Percentiles rank a stretch among this genome's conserved stretches.
Conservation (phyloP, 2,113 vertebrate species). For the Alligator mississippiensis region DNA sequence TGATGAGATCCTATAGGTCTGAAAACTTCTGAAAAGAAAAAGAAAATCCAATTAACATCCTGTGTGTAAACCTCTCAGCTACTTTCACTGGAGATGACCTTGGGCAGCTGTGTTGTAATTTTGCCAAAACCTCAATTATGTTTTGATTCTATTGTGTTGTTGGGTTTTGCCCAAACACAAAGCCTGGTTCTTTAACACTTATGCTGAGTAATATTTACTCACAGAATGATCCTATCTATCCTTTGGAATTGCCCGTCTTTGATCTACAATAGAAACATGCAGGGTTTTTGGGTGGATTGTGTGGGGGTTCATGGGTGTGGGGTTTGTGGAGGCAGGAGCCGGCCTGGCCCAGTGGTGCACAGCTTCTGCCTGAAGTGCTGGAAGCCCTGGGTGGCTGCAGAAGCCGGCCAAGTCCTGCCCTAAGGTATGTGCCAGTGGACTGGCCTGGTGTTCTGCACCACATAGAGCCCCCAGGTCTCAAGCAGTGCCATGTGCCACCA, state of each 20-base stretch:
- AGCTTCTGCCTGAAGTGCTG: too few relatives aligned
- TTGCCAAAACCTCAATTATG: constrained; percentile 39
- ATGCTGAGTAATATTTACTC: not conserved
- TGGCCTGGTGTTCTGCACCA: too few relatives aligned
- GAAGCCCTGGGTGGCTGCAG: too few relatives aligned
- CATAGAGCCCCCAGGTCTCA: too few relatives aligned
- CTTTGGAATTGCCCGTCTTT: accelerated
- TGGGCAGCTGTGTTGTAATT: constrained; percentile 59
- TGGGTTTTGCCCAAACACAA: constrained; percentile 48
- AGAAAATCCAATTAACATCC: constrained; percentile 66
- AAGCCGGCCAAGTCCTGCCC: too few relatives aligned
- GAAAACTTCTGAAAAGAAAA: constrained; percentile 43
- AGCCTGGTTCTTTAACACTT: constrained; percentile 20
- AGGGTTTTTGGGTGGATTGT: not conserved
- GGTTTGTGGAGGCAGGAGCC: too few relatives aligned
- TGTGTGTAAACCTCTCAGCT: constrained; percentile 35
- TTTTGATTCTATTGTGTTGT: not conserved
- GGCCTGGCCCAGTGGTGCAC: too few relatives aligned
- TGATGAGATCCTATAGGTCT: constrained; percentile 57
- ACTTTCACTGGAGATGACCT: constrained; percentile 54
- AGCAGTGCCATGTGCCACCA: too few relatives aligned
- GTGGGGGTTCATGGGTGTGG: too few relatives aligned
- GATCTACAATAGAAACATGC: accelerated
- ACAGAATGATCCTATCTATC: constrained; percentile 19
- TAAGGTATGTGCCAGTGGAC: too few relatives aligned